Evolutionary conservation across 2,888 invertebrate genomes (phyloP).

Genomic region (Ectemnius continuus): DNA sequence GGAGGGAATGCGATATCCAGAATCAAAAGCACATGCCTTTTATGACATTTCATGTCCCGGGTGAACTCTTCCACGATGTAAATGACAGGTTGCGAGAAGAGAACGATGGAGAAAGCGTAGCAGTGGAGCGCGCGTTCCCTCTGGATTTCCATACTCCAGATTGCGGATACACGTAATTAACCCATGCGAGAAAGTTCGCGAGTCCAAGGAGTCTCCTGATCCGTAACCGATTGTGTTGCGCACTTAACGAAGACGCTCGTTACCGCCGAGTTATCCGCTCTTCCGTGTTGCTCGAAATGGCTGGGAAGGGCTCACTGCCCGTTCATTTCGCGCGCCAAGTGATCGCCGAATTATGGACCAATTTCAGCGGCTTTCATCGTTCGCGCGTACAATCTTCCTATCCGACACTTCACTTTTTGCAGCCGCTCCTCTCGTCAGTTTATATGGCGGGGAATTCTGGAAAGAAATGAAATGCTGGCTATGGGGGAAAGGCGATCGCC

Average conservation of each 20-base stretch:
- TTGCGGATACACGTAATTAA: constrained; percentile 15
- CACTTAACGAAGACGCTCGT: constrained; percentile 47
- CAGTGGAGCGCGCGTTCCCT: background rate
- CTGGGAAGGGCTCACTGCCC: constrained; percentile 22
- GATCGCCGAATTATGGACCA: background rate
- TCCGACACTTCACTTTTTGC: background rate
- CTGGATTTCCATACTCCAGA: constrained; percentile 1
- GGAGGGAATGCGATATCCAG: background rate
- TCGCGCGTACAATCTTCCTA: too few relatives aligned
- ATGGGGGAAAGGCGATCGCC: constrained; percentile 4
- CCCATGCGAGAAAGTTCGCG: constrained; percentile 26
- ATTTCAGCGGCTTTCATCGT: background rate
- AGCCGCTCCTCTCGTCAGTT: constrained; percentile 9
- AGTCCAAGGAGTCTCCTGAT: constrained; percentile 30
- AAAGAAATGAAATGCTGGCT: too few relatives aligned
- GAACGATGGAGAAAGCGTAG: background rate
- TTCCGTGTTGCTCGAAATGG: constrained; percentile 40
- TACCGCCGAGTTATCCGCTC: constrained; percentile 40
- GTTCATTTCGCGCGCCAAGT: constrained; percentile 11
- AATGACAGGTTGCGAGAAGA: background rate
- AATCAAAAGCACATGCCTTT: background rate
- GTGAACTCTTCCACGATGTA: background rate
- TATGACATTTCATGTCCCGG: background rate
- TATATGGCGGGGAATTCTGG: constrained; percentile 12
- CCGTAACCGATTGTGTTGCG: constrained; percentile 32